Percentiles rank a stretch among this genome's conserved stretches.
phyloP scores from a whole-genome alignment of 2,113 vertebrate genomes.

The Stictonetta naevosa region DNA sequence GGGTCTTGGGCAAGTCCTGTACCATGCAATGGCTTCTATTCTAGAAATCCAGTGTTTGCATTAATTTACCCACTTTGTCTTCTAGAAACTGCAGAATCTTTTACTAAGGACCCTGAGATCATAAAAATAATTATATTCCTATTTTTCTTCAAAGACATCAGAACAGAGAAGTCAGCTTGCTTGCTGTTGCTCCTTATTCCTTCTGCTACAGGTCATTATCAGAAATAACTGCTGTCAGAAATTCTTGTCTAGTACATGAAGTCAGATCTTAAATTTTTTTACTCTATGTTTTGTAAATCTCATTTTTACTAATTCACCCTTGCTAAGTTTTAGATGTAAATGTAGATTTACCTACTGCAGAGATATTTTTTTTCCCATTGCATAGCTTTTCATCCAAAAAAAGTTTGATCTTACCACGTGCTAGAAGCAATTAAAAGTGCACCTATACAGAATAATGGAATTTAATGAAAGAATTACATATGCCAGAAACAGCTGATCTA shows the following conservation, averaged over 20 bases:
- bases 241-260: not conserved
- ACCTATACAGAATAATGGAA: not conserved
- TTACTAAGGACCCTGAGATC: not conserved
- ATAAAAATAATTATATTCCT: not conserved
- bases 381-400: not conserved
- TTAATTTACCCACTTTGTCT: not conserved
- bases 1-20: not conserved
- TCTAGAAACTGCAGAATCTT: not conserved
- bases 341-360: not conserved
- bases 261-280: not conserved
- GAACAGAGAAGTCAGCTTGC: not conserved
- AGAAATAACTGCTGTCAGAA: not conserved
- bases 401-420: not conserved
- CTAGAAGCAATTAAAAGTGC: not conserved
- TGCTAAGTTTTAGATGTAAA: not conserved
- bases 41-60: not conserved
- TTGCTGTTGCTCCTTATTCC: not conserved
- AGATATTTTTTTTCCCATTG: not conserved
- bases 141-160: not conserved
- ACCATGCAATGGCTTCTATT: not conserved
- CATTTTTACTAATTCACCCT: not conserved
- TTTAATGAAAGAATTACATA: not conserved
- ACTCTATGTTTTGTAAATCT: not conserved
- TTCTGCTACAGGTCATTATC: fast-evolving
- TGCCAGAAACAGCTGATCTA: not conserved